Evolutionary conservation across 2,113 vertebrate genomes (phyloP).

Genomic region (Aptenodytes patagonicus): DNA sequence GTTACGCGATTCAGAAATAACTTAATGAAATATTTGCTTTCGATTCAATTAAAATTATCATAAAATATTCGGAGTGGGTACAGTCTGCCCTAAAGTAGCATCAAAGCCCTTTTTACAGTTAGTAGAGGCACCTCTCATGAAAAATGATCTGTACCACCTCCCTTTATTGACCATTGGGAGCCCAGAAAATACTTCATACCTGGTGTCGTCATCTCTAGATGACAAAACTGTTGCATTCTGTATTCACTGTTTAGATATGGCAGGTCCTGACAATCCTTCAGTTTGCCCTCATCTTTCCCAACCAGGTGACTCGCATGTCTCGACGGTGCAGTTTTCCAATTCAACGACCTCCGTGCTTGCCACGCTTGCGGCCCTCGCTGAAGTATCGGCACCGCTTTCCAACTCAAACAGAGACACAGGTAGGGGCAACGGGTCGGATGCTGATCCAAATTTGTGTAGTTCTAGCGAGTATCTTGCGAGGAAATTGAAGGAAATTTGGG

Average conservation of each 20-base stretch:
- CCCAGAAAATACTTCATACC: neutral
- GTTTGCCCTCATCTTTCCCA: neutral
- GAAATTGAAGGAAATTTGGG: neutral
- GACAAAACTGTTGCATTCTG: rapidly evolving
- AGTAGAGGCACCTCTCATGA: neutral
- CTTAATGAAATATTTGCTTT: neutral
- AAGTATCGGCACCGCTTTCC: slow-evolving; percentile 42
- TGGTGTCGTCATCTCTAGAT: neutral
- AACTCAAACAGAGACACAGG: neutral
- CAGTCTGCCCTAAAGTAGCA: neutral
- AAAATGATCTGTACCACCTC: neutral
- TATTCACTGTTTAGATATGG: rapidly evolving
- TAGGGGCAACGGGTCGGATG: neutral
- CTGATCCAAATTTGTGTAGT: rapidly evolving
- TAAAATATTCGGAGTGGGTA: too few relatives aligned
- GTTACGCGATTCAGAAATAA: neutral
- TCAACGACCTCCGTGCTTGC: slow-evolving; percentile 65
- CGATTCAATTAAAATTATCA: neutral
- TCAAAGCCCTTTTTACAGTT: neutral
- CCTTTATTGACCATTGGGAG: neutral
- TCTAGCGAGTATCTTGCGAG: neutral
- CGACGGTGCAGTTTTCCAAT: slow-evolving; percentile 3
- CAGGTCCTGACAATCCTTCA: neutral
- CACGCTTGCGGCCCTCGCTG: slow-evolving; percentile 63
- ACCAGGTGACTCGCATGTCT: slow-evolving; percentile 11